Conservation (phyloP, 2,113 vertebrate genomes). For the Scophthalmus maximus region DNA sequence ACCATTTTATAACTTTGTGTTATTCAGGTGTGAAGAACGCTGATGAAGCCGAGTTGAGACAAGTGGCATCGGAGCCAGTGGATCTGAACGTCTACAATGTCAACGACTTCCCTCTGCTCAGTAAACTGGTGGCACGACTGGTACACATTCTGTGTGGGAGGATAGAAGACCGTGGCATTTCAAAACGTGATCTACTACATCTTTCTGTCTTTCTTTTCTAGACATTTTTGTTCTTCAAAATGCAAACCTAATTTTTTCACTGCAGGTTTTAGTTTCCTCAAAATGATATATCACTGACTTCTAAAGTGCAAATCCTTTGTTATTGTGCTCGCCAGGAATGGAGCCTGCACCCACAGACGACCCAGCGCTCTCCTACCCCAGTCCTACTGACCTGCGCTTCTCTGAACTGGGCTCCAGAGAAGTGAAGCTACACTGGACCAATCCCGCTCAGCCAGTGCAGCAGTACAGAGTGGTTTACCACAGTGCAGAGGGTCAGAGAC, state of each 20-base stretch:
- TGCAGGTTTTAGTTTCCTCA: neutral
- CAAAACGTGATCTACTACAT: slow-evolving; percentile 65
- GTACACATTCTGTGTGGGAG: slow-evolving; percentile 88
- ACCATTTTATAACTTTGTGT: neutral
- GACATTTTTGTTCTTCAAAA: neutral
- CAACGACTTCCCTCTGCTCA: slow-evolving; percentile 91
- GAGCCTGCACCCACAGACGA: slow-evolving; percentile 73
- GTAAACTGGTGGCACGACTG: slow-evolving; percentile 86
- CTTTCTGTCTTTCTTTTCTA: neutral
- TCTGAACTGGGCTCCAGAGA: slow-evolving; percentile 88
- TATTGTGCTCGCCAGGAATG: slow-evolving; percentile 64
- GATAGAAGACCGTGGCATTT: slow-evolving; percentile 84
- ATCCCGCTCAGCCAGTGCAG: slow-evolving; percentile 73
- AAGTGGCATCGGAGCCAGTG: slow-evolving; percentile 89
- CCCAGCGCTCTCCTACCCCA: slow-evolving; percentile 75
- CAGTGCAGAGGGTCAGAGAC: slow-evolving; percentile 84
- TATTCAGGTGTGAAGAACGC: slow-evolving; percentile 93
- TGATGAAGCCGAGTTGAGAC: slow-evolving; percentile 89
- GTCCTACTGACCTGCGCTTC: slow-evolving; percentile 86
- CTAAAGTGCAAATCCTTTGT: neutral
- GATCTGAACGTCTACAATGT: slow-evolving; percentile 91
- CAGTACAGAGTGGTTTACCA: slow-evolving; percentile 90
- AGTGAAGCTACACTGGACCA: slow-evolving; percentile 88
- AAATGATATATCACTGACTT: neutral
- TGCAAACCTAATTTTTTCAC: neutral